Evolutionary conservation across 2,888 invertebrate genomes (phyloP), one percentile per base, ranked within the genome.

Genomic region (Amiota communis): DNA sequence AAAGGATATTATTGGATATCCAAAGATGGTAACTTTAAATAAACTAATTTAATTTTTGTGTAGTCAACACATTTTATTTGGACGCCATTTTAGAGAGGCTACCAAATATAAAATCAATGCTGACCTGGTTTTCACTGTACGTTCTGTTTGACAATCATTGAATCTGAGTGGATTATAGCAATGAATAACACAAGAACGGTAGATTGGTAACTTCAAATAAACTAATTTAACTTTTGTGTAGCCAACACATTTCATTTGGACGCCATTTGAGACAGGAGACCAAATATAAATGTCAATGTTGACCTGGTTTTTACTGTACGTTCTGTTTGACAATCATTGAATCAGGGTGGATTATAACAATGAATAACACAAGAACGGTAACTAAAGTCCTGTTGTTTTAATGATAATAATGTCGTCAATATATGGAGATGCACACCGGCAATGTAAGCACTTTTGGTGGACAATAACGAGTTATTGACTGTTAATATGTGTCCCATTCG

Each of bases 141-240:
- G 88, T 88, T 87, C 89, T 86, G 81, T 87, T 89, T 86, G 89
- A 89, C 88, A 80, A 85, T 86, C 78, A 79, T 81, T 83, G 81
- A 78, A 57, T 65, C 75, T 77, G 76, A 23, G 53, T 8, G 1
- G 17, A 10, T 17, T 57, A 17, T 64, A 11, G 1, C 17, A 61
- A 61, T 17, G 17, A 61, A 61, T 36, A 61, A 61, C 61, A 88
- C 88, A 61, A 13, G 12, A 61, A 17, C 13, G 10, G n/a, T 2
- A 20, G 11, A 12, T 61, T 2, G 61, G 12, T 4, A 61, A 61
- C 12, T 61, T 61, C 2, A 2, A 20, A 61, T 61, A 15, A 15
- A 20, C 9, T 23, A 17, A n/a, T 23, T 61, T 51, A n/a, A 12
- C 46, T 20, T 65, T 20, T 15, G n/a, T 77, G 76, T 79, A 75